Evolutionary conservation across 2,888 invertebrate genomes (phyloP), one percentile per base, ranked within the genome.

Genomic region (Antitype chi): DNA sequence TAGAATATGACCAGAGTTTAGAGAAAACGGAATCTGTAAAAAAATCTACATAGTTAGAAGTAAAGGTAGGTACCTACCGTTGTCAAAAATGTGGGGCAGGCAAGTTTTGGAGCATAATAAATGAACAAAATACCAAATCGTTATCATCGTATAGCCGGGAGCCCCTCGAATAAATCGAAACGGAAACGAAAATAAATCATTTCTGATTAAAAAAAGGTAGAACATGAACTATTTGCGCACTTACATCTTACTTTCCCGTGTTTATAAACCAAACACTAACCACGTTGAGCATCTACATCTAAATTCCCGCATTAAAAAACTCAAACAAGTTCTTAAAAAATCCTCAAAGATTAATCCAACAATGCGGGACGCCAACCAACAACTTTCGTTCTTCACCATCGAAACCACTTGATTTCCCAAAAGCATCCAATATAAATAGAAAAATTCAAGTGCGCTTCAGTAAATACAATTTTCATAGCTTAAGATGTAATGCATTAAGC

Each of bases 401-500:
- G 25, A 59, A 57, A 53, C 64, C 74, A 82, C 82, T 87, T 87
- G 88, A 87, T 85, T 85, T 73, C 77, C 79, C 70, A 83, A 84
- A 75, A 75, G 62, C 69, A 57, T 88, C 53, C 72, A 82, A 80
- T 80, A 80, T 77, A 83, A 87, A 87, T 76, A 88, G 47, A 86
- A 89, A 86, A 86, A 84, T 67, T 85, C 43, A 83, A 88, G 84
- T 25, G 70, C 71, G 49, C 89, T 85, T 66, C 75, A 87, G 53
- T 80, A 81, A 85, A 88, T 79, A 82, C 81, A 87, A 88, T 88
- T 88, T 88, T 81, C 85, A 85, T 86, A 70, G 79, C 76, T 70
- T 82, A 82, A 88, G 87, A 85, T 82, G 76, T 43, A 72, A 75
- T 84, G 84, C 80, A 83, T 85, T 84, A 82, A 85, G 81, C 79